Base-by-base conservation (phyloP, 1,140 invertebrate species). In the Panonychus citri region DNA sequence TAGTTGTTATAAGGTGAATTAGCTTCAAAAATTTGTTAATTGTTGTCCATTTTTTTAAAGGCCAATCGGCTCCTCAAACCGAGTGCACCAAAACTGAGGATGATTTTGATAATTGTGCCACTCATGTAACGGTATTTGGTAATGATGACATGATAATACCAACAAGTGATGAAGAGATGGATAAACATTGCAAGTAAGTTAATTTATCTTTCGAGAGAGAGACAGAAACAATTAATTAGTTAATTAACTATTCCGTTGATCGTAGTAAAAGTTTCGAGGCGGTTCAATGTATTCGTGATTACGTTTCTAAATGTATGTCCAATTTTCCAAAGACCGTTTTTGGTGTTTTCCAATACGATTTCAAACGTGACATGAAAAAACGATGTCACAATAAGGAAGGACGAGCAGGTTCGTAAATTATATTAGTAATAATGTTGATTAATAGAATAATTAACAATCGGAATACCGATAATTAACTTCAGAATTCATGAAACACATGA, bases 121-220 rank as follows among this genome's bases (percentile, higher is more conserved):
- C 21, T 12, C 19, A 43, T 25, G 4, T 55, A 8, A 25, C 42
- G 10, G 25, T 55, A 15, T 43, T 55, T 30, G 54, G 40, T 28
- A 21, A 43, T 43, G 25, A 25, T 28, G 42, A 43, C n/a, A 21
- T 43, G n/a, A 27, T 46, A 3, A 55, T 55, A 13, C 54, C 54
- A 24, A 42, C 39, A 42, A 55, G 10, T 46, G 42, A 55, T 19
- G 54, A 42, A 15, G 54, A 55, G 24, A 42, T 55, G 39, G 54
- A 55, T 43, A 24, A 46, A 28, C 40, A 43, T 43, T 55, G 54
- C 54, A 55, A 42, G 54, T 55, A 55, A 51, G 49, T 51, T 15
- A 27, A n/a, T 24, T 7, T n/a, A n/a, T n/a, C n/a, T n/a, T n/a
- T 40, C 39, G 2, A 40, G 13, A 24, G 24, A 26, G 3, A 49